These are phyloP conservation scores for Brenthis hecate DNA, from an alignment of 2,888 invertebrate genomes.

Conservation along the genomic window DNA sequence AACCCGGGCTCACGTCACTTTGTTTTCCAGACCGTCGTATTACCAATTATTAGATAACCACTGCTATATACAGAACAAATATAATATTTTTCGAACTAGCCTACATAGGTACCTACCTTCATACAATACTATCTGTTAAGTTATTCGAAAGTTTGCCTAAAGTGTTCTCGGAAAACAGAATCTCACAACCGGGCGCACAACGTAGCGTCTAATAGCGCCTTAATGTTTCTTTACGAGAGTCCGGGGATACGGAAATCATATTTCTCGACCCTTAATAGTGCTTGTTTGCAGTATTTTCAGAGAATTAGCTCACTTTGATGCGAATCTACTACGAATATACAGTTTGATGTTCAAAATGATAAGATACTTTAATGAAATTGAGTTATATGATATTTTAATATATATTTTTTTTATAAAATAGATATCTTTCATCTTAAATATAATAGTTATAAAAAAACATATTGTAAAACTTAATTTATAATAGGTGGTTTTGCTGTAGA, in stretches of 20 bases:
- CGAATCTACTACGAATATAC: conserved; percentile 13
- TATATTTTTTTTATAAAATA: too few relatives aligned
- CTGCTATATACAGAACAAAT: too few relatives aligned
- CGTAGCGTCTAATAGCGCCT: conserved; percentile 54
- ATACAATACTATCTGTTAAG: background rate
- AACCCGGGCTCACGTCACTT: too few relatives aligned
- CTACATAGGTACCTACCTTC: background rate
- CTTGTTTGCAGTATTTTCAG: conserved; percentile 57
- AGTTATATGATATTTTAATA: background rate
- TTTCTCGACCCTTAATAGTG: conserved; percentile 54
- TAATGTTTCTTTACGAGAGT: conserved; percentile 54
- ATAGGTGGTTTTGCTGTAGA: too few relatives aligned
- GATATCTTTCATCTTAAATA: too few relatives aligned
- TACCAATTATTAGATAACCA: too few relatives aligned
- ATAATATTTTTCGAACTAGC: too few relatives aligned
- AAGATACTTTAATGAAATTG: background rate
- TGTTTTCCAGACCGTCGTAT: too few relatives aligned
- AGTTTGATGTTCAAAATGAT: background rate
- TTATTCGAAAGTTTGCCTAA: conserved; percentile 13
- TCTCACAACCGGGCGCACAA: conserved; percentile 44
- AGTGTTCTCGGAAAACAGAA: conserved; percentile 27
- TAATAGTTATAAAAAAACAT: too few relatives aligned
- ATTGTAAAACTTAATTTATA: too few relatives aligned
- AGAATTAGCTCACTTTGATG: conserved; percentile 46
- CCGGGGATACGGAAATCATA: conserved; percentile 54